Conservation (phyloP, 2,113 vertebrate genomes). For the Marmota monax region DNA sequence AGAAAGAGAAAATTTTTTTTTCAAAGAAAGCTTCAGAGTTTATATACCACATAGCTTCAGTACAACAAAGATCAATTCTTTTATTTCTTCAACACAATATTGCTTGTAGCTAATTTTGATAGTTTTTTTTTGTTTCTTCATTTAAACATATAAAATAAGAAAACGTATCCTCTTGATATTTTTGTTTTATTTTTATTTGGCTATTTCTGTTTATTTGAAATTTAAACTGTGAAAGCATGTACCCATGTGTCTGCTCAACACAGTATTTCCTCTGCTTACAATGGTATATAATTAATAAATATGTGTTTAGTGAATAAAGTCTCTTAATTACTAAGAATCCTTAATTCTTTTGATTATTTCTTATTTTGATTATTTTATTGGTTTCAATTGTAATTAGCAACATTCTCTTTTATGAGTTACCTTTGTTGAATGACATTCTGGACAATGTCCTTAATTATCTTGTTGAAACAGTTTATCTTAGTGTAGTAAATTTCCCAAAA, state of each 20-base stretch:
- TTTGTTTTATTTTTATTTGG: neutral
- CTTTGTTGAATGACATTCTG: neutral
- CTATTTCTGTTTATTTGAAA: conserved; percentile 11
- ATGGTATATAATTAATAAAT: neutral
- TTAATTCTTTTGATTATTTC: conserved; percentile 13
- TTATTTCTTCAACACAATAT: neutral
- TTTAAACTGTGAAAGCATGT: neutral
- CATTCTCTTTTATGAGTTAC: neutral
- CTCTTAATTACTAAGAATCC: neutral
- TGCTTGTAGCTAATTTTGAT: neutral
- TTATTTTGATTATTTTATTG: neutral
- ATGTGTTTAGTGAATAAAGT: neutral
- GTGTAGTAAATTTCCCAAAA: neutral
- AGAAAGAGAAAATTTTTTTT: neutral
- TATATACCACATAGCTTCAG: neutral
- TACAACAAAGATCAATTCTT: neutral
- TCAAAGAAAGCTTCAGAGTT: conserved; percentile 4
- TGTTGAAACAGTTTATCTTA: neutral
- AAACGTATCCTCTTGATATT: neutral
- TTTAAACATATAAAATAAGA: neutral
- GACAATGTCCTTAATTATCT: neutral
- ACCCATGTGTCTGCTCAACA: neutral
- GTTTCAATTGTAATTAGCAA: neutral
- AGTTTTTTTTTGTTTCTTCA: neutral
- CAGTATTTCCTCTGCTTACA: neutral